Evolutionary conservation across 2,888 invertebrate genomes (phyloP).

Genomic region (Luperina testacea): DNA sequence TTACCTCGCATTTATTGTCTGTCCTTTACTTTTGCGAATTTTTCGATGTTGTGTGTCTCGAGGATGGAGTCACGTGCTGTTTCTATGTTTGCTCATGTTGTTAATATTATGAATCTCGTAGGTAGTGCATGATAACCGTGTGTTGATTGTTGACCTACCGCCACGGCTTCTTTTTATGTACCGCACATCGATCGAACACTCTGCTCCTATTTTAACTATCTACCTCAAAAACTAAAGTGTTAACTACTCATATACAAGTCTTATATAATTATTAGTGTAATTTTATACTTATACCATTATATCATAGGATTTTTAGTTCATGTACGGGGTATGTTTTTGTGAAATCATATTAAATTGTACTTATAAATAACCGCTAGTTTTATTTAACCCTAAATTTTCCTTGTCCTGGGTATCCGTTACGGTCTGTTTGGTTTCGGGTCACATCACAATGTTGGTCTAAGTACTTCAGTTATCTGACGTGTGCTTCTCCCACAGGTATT

Average conservation of each 20-base stretch:
- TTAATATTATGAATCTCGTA: slow-evolving; percentile 83
- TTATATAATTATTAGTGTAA: slow-evolving; percentile 84
- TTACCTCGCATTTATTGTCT: slow-evolving; percentile 66
- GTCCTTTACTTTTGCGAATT: slow-evolving; percentile 45
- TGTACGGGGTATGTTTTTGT: slow-evolving; percentile 89
- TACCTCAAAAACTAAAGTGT: slow-evolving; percentile 84
- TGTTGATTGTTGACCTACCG: slow-evolving; percentile 74
- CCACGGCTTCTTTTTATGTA: slow-evolving; percentile 78
- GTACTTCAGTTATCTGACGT: slow-evolving; percentile 73
- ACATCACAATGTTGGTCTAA: slow-evolving; percentile 23
- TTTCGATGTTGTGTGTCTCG: slow-evolving; percentile 68
- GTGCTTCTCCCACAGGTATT: slow-evolving; percentile 84
- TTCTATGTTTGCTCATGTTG: slow-evolving; percentile 75
- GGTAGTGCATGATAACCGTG: slow-evolving; percentile 72
- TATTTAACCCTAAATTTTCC: slow-evolving; percentile 71
- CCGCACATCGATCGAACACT: slow-evolving; percentile 67
- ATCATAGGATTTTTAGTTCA: slow-evolving; percentile 86
- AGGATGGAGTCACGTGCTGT: slow-evolving; percentile 67
- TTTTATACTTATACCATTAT: slow-evolving; percentile 88
- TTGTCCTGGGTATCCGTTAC: slow-evolving; percentile 19
- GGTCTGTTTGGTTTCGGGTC: slow-evolving; percentile 44
- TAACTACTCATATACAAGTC: slow-evolving; percentile 83
- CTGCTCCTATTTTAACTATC: slow-evolving; percentile 75
- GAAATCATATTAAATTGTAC: slow-evolving; percentile 90
- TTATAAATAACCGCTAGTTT: slow-evolving; percentile 88